Base-by-base conservation (phyloP, 1,140 invertebrate genomes). In the Heliconius hermathena region DNA sequence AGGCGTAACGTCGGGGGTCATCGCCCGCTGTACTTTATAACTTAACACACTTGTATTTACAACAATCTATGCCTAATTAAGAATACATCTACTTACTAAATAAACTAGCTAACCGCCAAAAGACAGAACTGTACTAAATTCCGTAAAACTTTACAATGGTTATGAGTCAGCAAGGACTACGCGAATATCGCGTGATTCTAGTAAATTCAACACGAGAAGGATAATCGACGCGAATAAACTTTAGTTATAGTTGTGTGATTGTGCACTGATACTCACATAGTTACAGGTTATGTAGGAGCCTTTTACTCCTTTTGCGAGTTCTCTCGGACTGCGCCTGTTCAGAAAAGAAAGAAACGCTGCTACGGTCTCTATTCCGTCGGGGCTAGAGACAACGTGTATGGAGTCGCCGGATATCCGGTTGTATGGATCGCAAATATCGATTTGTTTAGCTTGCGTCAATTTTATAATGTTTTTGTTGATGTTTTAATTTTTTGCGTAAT, bases 211-310 rank as follows among this genome's bases (percentile, higher is more conserved):
- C 85, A 84, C 85, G 79, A 77, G 85, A 83, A 76, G 81, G 75
- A 84, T 80, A 80, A 86, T 79, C 60, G 71, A 74, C 26, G 38
- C 38, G 81, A 77, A 77, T 72, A 71, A 81, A 82, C 75, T 79
- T 73, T 52, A 79, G 83, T 81, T 81, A 22, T 82, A 79, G 38
- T 74, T 77, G 77, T 74, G 60, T 79, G 80, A 57, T 78, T 6
- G 77, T 88, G 85, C 88, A 91, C 84, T 85, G 79, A 87, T 94
- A 95, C 93, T 95, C 87, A 95, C 94, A 87, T 93, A 93, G 85
- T 94, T 90, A 95, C 94, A 94, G 94, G 94, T 95, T 94, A 94
- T 90, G 92, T 94, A 95, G 94, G 94, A 95, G 94, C 94, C 93
- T 94, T 95, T 93, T 92, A 95, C 94, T 94, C 94, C 94, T 95